Conservation (phyloP, 2,113 vertebrate species). For the Procavia capensis region DNA sequence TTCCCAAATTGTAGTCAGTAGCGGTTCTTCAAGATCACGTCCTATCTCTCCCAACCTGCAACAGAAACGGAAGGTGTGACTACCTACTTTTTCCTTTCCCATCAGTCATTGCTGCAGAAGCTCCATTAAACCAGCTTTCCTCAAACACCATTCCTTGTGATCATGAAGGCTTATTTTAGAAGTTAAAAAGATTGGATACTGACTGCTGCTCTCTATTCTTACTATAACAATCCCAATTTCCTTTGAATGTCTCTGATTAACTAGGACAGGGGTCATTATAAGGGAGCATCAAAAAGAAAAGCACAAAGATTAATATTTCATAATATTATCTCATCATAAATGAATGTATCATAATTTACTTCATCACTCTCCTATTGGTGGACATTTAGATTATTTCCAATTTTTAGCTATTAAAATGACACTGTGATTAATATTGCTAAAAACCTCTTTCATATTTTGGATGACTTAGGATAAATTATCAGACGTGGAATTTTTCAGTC, state of each 20-base stretch:
- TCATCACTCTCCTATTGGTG: constrained; percentile 62
- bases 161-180: constrained; percentile 44
- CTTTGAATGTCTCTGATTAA: constrained; percentile 79
- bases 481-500: constrained; percentile 59
- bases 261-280: constrained; percentile 64
- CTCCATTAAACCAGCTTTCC: constrained; percentile 38
- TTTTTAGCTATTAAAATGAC: constrained; percentile 74
- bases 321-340: constrained; percentile 71
- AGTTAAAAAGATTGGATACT: constrained; percentile 44
- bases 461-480: constrained; percentile 61
- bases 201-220: constrained; percentile 55
- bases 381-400: constrained; percentile 64
- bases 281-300: constrained; percentile 64
- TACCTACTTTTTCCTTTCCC: background rate
- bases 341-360: constrained; percentile 76
- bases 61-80: background rate
- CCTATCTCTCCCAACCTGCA: background rate
- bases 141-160: constrained; percentile 22
- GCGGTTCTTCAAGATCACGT: background rate
- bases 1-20: background rate
- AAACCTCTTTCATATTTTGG: constrained; percentile 49
- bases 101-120: background rate
- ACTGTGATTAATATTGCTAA: constrained; percentile 72
- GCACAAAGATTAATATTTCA: constrained; percentile 72
- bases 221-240: constrained; percentile 65